Evolutionary conservation across 2,113 vertebrate species (phyloP).

Genomic region (Stigmatopora argus): DNA sequence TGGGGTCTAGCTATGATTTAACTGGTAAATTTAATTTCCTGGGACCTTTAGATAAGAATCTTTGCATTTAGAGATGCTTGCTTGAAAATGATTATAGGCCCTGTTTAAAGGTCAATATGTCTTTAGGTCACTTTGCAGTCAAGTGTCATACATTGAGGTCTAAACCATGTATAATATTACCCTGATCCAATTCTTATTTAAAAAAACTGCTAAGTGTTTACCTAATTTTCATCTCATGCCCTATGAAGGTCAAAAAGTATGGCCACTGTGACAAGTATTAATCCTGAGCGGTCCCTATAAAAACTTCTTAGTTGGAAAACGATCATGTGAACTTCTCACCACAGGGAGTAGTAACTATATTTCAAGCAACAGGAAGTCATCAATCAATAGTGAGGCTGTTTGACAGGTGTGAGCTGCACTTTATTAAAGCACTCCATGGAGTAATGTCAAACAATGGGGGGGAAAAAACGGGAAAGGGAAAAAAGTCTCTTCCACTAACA

Average conservation of each 20-base stretch:
- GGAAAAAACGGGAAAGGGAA: not conserved
- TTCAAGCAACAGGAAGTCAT: slow-evolving; percentile 16
- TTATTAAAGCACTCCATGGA: not conserved
- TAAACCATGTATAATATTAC: slow-evolving; percentile 6
- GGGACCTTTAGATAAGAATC: not conserved
- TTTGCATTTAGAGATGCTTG: not conserved
- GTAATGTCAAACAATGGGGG: slow-evolving; percentile 14
- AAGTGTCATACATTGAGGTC: slow-evolving; percentile 14
- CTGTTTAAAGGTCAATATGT: slow-evolving; percentile 8
- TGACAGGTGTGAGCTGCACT: not conserved
- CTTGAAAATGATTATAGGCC: slow-evolving; percentile 8
- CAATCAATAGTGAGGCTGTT: slow-evolving; percentile 15
- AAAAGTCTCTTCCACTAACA: not conserved
- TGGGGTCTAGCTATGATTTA: not conserved
- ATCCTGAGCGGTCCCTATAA: slow-evolving; percentile 37
- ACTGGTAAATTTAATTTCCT: not conserved
- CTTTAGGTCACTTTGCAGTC: slow-evolving; percentile 22
- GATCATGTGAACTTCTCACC: slow-evolving; percentile 24
- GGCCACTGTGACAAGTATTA: slow-evolving; percentile 34
- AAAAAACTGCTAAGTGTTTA: not conserved
- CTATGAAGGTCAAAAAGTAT: slow-evolving; percentile 41
- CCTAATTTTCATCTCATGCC: not conserved
- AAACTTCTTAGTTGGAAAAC: slow-evolving; percentile 31
- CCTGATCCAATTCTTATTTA: slow-evolving; percentile 14
- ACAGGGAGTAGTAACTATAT: slow-evolving; percentile 16